Conservation (phyloP, 2,888 invertebrate genomes). For the Danaus chrysippus region DNA sequence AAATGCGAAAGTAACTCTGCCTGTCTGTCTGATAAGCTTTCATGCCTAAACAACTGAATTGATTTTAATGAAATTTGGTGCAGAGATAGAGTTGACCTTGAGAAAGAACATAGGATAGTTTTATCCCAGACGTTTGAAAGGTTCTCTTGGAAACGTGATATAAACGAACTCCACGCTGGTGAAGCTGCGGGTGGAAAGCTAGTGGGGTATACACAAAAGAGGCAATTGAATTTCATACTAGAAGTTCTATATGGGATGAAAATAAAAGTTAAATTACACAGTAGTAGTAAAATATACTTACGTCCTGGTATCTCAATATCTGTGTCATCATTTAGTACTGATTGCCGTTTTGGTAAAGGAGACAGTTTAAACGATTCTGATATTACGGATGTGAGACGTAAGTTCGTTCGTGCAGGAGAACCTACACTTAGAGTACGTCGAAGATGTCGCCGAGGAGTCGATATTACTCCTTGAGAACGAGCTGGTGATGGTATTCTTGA, state of each 20-base stretch:
- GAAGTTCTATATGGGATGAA: neutral
- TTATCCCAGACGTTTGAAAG: too few species aligned
- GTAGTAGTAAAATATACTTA: slow-evolving; percentile 44
- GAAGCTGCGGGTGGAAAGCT: too few species aligned
- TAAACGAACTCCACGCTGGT: too few species aligned
- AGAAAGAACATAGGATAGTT: too few species aligned
- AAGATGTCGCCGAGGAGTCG: slow-evolving; percentile 43
- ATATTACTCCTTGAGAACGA: slow-evolving; percentile 45
- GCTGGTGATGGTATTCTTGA: slow-evolving; percentile 56
- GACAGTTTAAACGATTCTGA: slow-evolving; percentile 51
- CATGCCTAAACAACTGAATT: too few species aligned
- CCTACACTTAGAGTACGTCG: slow-evolving; percentile 51
- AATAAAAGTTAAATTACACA: neutral
- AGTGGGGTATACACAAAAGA: too few species aligned
- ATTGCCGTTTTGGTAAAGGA: slow-evolving; percentile 47
- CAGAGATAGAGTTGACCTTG: too few species aligned
- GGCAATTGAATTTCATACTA: neutral
- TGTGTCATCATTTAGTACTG: slow-evolving; percentile 59
- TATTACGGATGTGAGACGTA: slow-evolving; percentile 48
- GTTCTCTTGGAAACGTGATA: too few species aligned
- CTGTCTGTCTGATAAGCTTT: too few species aligned
- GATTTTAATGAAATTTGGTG: too few species aligned
- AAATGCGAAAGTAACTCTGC: too few species aligned
- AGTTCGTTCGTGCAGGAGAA: slow-evolving; percentile 51
- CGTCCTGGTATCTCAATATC: slow-evolving; percentile 59